Percentiles rank a stretch among this genome's conserved stretches.
Evolutionary conservation across 2,888 invertebrate species (phyloP).

Genomic region (Ligdia adustata): DNA sequence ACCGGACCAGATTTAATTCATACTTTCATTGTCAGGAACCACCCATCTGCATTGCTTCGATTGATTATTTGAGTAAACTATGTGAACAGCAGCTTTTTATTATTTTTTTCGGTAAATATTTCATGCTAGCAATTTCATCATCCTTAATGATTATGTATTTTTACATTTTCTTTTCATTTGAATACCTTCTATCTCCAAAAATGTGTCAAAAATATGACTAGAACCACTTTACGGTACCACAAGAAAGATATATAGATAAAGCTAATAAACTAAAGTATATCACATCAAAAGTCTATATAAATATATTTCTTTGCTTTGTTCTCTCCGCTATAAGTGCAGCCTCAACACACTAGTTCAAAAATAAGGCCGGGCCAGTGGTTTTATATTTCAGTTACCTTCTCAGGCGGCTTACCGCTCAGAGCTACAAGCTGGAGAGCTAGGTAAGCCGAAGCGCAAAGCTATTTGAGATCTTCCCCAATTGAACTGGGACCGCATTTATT

Average conservation of each 20-base stretch:
- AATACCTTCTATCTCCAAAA: no score
- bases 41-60: no score
- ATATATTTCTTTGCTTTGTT: background rate
- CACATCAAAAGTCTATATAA: background rate
- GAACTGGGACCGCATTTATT: slow-evolving; percentile 33
- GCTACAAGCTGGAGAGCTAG: slow-evolving; percentile 46
- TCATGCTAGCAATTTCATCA: no score
- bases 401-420: slow-evolving; percentile 48
- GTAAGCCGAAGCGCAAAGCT: slow-evolving; percentile 50
- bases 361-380: slow-evolving; percentile 46
- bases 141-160: no score
- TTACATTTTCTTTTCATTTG: no score
- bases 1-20: no score
- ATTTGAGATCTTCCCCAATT: slow-evolving; percentile 43
- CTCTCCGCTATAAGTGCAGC: background rate
- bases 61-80: no score
- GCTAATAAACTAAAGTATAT: background rate
- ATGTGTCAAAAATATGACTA: no score
- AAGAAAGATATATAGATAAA: background rate
- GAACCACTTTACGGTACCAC: no score
- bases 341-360: slow-evolving; percentile 25
- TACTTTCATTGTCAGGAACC: no score
- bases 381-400: slow-evolving; percentile 64
- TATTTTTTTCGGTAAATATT: no score
- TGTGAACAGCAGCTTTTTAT: no score